Evolutionary conservation across 2,797 vertebrate species (phyloP).

Genomic region (Brachyalestes nurse): DNA sequence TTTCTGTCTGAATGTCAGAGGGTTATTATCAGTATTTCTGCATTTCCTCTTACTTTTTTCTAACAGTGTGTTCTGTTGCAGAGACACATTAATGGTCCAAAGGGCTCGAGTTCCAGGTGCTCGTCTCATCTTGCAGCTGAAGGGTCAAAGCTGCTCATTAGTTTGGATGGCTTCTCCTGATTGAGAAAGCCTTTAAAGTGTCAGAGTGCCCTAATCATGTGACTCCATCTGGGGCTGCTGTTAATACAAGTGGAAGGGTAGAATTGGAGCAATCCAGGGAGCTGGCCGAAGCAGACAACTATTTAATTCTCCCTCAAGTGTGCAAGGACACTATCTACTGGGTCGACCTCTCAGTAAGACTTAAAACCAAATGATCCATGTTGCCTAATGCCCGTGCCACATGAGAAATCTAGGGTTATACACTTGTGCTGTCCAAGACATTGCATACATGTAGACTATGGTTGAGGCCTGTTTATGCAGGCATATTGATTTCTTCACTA

Average conservation of each 20-base stretch:
- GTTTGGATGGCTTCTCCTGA: constrained; percentile 61
- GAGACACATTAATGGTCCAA: not conserved
- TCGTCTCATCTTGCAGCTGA: constrained; percentile 8
- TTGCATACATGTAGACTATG: not conserved
- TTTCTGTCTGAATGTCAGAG: constrained; percentile 1
- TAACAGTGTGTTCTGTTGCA: not conserved
- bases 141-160: constrained; percentile 45
- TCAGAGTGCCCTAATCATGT: constrained; percentile 57
- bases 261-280: constrained; percentile 57
- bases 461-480: not conserved
- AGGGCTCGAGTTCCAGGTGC: not conserved
- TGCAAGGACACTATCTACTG: constrained; percentile 33
- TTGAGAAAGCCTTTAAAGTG: constrained; percentile 56
- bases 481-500: constrained; percentile 17
- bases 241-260: constrained; percentile 61
- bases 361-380: constrained; percentile 9
- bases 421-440: not conserved
- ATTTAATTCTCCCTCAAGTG: constrained; percentile 38
- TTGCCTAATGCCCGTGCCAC: not conserved
- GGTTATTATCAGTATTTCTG: constrained; percentile 10
- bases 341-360: constrained; percentile 17
- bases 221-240: constrained; percentile 55
- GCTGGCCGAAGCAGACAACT: constrained; percentile 30
- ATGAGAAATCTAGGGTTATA: not conserved
- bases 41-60: not conserved